A percentile compares a stretch with the other conserved stretches of the same genome.
Evolutionary conservation across 2,797 vertebrate species (phyloP).

Genomic region (Tragopan temminckii): DNA sequence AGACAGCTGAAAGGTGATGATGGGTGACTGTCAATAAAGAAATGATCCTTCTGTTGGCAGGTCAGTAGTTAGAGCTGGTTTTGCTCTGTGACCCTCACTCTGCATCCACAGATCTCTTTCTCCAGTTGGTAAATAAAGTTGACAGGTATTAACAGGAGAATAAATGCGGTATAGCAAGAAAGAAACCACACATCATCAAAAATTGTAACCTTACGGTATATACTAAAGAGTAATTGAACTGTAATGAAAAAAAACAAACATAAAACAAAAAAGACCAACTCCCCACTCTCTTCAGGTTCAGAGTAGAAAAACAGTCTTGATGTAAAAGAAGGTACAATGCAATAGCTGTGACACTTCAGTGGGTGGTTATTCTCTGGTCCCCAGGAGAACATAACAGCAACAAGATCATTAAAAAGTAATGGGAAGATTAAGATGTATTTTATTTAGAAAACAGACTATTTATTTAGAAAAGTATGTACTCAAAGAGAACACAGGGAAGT

Average conservation of each 20-base stretch:
- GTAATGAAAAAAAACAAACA: background rate
- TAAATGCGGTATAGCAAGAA: background rate
- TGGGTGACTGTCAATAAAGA: background rate
- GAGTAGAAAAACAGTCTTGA: background rate
- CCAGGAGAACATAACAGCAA: background rate
- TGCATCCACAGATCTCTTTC: background rate
- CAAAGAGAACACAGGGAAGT: background rate
- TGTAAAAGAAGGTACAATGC: background rate
- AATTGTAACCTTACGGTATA: background rate
- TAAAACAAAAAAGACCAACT: background rate
- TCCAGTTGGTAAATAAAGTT: background rate
- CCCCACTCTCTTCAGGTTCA: background rate
- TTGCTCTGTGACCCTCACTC: background rate
- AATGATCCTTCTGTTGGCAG: background rate
- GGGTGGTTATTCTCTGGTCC: accelerated
- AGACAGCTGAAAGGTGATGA: background rate
- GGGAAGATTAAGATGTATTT: background rate
- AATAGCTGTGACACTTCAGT: background rate
- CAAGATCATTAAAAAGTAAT: background rate
- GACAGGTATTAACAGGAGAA: background rate
- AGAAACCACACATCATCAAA: background rate
- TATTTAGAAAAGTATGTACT: background rate
- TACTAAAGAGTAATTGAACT: background rate
- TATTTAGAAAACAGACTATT: background rate
- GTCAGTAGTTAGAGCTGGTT: background rate